Evolutionary conservation across 2,113 vertebrate genomes (phyloP), one percentile per base, ranked within the genome.

Genomic region (Gymnocephalus cernua): DNA sequence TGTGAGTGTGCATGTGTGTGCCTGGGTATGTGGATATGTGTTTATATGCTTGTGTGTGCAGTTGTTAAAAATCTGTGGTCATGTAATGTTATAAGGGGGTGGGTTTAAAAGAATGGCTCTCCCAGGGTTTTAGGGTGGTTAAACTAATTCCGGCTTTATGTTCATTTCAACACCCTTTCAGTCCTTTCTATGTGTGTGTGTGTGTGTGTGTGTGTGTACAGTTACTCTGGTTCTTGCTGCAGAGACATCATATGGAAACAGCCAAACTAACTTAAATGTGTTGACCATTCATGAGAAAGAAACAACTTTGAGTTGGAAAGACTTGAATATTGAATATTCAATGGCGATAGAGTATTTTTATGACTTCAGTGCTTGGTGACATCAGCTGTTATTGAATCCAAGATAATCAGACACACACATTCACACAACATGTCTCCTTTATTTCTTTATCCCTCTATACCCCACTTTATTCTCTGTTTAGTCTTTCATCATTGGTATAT

Each of bases 91-190:
- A 93, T 93, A 93, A 90, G 86, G 91, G 74, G 72, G 58, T 82
- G 91, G 88, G 80, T 92, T 93, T 77, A 79, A 86, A 85, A 81
- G 80, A 87, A 85, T 69, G 76, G 69, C 82, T 84, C 83, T 86
- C 90, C 91, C 78, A 89, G 68, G 72, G 85, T 83, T 95, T 91
- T 91, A 84, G 85, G 72, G 91, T 92, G 87, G 88, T 95, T 94
- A 94, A 94, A 93, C 92, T 95, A 95, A 93, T 91, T 87, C 66
- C 65, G 76, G 71, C 86, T 88, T 95, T 89, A 92, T 86, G 86
- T 95, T 93, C 75, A 84, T 93, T 23, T 74, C 86, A 91, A 85
- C 90, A 92, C 82, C 71, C 89, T 83, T 79, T 87, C 59, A 78
- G 77, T 78, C 53, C 80, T 90, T 85, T 91, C 85, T 92, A 90